Conservation (phyloP, 2,888 invertebrate genomes). For the Lasioglossum vierecki region DNA sequence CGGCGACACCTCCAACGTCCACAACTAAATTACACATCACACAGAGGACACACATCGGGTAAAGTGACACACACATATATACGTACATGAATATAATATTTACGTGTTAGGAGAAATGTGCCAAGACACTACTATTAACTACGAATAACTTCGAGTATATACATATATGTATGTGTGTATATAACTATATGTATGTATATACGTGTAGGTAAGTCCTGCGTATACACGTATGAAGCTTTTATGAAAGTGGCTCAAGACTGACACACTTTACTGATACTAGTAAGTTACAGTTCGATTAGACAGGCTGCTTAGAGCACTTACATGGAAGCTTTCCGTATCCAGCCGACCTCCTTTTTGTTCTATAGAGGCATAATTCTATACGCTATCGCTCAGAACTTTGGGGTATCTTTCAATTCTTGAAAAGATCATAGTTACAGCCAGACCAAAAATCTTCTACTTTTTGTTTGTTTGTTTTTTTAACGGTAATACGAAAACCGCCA, state of each 20-base stretch:
- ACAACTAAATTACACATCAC: constrained; percentile 30
- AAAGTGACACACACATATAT: constrained; percentile 29
- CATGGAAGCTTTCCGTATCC: constrained; percentile 56
- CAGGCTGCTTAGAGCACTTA: constrained; percentile 57
- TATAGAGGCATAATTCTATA: constrained; percentile 51
- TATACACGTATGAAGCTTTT: constrained; percentile 64
- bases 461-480: background rate
- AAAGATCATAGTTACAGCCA: background rate
- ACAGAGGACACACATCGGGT: constrained; percentile 25
- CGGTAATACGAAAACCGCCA: background rate
- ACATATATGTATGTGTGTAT: constrained; percentile 21
- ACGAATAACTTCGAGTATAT: constrained; percentile 75
- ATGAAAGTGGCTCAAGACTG: constrained; percentile 64
- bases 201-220: constrained; percentile 62
- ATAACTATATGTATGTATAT: constrained; percentile 35
- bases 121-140: constrained; percentile 76
- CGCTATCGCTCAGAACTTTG: constrained; percentile 7
- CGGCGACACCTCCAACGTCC: constrained; percentile 7
- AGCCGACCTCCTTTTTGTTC: constrained; percentile 33
- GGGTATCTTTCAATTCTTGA: background rate
- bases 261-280: constrained; percentile 43
- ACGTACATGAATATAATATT: constrained; percentile 50
- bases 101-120: constrained; percentile 67
- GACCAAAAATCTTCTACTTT: background rate
- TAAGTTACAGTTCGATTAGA: constrained; percentile 41